Conservation (phyloP, 30 jellyfish, hydroid and myxozoan species). For the Haliclystus octoradiatus region DNA sequence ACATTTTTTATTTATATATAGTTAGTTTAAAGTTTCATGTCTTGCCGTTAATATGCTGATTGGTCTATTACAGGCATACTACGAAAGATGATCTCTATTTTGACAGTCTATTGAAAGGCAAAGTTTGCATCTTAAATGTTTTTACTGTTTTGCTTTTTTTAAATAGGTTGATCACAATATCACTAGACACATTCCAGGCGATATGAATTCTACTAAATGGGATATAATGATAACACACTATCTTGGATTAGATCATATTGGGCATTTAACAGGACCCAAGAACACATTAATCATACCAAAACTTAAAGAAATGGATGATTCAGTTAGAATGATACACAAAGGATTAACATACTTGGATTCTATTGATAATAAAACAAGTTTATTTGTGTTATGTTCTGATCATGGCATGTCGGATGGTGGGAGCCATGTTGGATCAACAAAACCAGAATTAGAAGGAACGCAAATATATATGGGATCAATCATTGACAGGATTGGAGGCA, state of each 20-base stretch:
- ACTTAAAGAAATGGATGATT: constrained; percentile 65
- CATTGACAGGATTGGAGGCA: background rate
- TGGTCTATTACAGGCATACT: too few species aligned
- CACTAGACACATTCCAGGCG: constrained; percentile 43
- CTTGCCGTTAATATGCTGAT: too few species aligned
- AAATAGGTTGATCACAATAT: constrained; percentile 73
- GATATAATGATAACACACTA: constrained; percentile 62
- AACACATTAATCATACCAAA: constrained; percentile 45
- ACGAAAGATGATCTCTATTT: too few species aligned
- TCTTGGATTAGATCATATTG: constrained; percentile 90
- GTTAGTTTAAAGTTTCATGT: too few species aligned
- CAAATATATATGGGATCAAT: background rate
- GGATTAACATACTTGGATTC: constrained; percentile 18
- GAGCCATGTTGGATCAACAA: constrained; percentile 87
- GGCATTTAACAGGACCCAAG: constrained; percentile 72
- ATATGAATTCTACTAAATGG: constrained; percentile 51
- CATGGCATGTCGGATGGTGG: constrained; percentile 93
- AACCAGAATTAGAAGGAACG: constrained; percentile 13
- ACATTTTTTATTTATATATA: too few species aligned
- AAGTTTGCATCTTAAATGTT: too few species aligned
- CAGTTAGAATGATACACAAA: constrained; percentile 6
- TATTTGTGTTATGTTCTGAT: constrained; percentile 64
- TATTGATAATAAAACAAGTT: background rate
- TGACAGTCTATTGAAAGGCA: too few species aligned
- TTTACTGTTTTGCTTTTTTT: too few species aligned